Base-by-base conservation (phyloP, 64 coral and sea anemone genomes). In the Trachythela sp. region DNA sequence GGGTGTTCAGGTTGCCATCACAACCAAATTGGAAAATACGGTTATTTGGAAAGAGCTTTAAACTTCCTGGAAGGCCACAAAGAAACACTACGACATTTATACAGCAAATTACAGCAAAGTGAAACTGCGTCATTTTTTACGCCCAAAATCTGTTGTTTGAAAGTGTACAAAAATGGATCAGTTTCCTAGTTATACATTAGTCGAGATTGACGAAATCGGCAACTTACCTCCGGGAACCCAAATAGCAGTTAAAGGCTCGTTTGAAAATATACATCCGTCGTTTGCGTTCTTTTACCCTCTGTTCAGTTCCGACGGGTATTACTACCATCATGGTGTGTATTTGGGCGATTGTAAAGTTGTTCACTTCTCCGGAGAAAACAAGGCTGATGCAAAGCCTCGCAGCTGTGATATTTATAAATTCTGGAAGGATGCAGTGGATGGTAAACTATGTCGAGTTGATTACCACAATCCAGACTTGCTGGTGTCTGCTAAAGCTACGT, bases 271-370 rank as follows among this genome's bases (percentile, higher is more conserved):
- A 24, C 8, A 40, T n/a, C 27, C 10, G 40, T 86, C 15, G 11
- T 40, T 91, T 48, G 34, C 0, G 30, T 20, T 26, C 3, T 27
- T 91, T 51, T 36, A 9, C 15, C 48, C 48, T 49, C 48, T 49
- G 48, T 31, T 33, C 39, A 17, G 43, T 35, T 36, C 20, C 22
- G 90, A 60, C 9, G 52, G 64, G 1, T 80, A 20, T 32, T 89
- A 89, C 70, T 89, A 36, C 38, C 70, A 89, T 22, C 87, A 88
- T 70, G 76, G 75, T 7, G 51, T 90, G 34, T 84, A 80, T 48
- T 24, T 17, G 40, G 80, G 68, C 2, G 48, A 2, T 71, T 8
- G n/a, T 38, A 5, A 43, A 48, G 90, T 91, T 29, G 15, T 20
- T 48, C 54, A 91, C 2, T 51, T 91, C 71, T n/a, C 13, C 4